These are phyloP conservation scores for Leptothorax acervorum DNA, from an alignment of 2,888 invertebrate species.

Conservation along the genomic window DNA sequence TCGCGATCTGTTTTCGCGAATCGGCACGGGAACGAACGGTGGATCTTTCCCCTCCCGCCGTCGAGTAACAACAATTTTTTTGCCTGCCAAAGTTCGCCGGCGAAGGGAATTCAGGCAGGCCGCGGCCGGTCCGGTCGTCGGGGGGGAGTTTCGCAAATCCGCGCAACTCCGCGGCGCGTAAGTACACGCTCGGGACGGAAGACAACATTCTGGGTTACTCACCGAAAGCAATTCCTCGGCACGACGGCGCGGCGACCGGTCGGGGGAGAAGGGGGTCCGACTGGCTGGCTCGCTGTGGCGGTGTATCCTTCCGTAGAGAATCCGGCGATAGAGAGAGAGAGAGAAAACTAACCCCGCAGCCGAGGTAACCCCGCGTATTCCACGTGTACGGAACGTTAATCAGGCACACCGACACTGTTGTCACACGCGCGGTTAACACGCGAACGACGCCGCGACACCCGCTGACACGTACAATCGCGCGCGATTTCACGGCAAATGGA, in stretches of 20 bases:
- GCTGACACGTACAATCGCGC: slow-evolving; percentile 73
- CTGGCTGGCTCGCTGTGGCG: slow-evolving; percentile 30
- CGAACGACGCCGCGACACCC: slow-evolving; percentile 61
- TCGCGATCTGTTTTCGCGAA: not conserved
- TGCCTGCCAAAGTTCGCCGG: not conserved
- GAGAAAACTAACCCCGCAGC: slow-evolving; percentile 61
- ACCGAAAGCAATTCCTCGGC: slow-evolving; percentile 76
- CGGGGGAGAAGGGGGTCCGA: slow-evolving; percentile 58
- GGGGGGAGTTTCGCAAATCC: slow-evolving; percentile 13
- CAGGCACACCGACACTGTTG: slow-evolving; percentile 71
- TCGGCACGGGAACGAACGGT: not conserved
- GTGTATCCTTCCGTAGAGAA: slow-evolving; percentile 68
- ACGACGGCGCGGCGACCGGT: slow-evolving; percentile 61
- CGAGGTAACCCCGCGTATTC: slow-evolving; percentile 68
- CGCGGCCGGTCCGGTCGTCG: no score
- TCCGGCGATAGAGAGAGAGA: slow-evolving; percentile 40
- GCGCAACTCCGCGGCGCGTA: not conserved
- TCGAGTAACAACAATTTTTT: slow-evolving; percentile 27
- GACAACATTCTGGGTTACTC: slow-evolving; percentile 63
- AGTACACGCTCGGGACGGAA: not conserved
- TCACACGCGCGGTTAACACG: slow-evolving; percentile 69
- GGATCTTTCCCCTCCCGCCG: not conserved
- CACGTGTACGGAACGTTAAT: slow-evolving; percentile 70
- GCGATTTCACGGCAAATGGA: slow-evolving; percentile 71
- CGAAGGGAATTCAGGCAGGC: no score